Conservation (phyloP, 2,113 vertebrate species). For the Lophura nycthemera region DNA sequence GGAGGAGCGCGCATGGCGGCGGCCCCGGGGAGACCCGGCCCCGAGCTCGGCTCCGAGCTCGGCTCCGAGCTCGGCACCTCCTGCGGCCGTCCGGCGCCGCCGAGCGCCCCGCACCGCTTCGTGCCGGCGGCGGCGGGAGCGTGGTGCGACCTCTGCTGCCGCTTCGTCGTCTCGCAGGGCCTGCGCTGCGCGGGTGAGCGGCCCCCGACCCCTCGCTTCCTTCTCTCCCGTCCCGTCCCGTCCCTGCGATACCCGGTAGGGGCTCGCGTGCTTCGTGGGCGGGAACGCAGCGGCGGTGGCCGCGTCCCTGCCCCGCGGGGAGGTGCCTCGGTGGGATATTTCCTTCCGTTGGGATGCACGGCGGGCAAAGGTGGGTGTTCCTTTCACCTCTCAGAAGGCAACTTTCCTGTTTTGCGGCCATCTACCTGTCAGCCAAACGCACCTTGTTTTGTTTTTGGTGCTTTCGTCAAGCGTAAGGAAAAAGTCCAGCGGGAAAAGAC, state of each 20-base stretch:
- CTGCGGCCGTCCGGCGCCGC: neutral
- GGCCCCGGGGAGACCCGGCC: neutral
- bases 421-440: too few species aligned
- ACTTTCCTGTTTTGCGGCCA: too few species aligned
- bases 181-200: slow-evolving; percentile 53
- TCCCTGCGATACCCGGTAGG: too few species aligned
- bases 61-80: neutral
- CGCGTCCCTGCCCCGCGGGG: too few species aligned
- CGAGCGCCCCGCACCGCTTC: slow-evolving; percentile 36
- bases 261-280: too few species aligned
- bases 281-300: too few species aligned
- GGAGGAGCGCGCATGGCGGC: neutral
- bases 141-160: slow-evolving; percentile 67
- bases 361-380: too few species aligned
- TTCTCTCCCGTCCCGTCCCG: too few species aligned
- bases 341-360: too few species aligned
- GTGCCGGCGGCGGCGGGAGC: neutral
- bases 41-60: neutral
- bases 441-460: neutral
- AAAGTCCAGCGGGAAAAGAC: neutral
- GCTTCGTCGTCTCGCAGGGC: slow-evolving; percentile 45
- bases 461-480: neutral
- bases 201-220: too few species aligned
- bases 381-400: too few species aligned
- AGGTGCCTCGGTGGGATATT: too few species aligned